A percentile compares a stretch with the other conserved stretches of the same genome.
phyloP scores from a whole-genome alignment of 2,113 vertebrate species.

The Chloroceryle aenea region DNA sequence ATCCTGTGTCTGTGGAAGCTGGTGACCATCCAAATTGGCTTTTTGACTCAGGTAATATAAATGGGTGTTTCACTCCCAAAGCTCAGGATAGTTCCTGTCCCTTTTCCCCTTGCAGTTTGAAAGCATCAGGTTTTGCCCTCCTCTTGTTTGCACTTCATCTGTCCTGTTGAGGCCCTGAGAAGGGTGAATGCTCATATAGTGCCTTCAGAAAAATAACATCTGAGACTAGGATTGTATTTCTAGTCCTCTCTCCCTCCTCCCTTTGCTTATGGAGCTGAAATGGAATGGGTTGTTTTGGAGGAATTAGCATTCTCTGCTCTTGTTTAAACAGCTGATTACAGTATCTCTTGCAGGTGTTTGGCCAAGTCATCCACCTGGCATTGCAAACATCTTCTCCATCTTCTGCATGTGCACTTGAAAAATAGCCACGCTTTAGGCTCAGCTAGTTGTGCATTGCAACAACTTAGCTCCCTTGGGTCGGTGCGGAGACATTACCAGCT shows the following conservation, averaged over 20 bases:
- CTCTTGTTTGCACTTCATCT: background rate
- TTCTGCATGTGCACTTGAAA: background rate
- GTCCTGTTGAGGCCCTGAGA: background rate
- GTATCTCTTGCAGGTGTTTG: background rate
- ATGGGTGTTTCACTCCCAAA: background rate
- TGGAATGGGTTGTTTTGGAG: background rate
- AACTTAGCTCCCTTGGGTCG: background rate
- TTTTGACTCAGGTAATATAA: background rate
- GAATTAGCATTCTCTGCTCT: background rate
- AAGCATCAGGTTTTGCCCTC: background rate
- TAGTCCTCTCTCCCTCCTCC: background rate
- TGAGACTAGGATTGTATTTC: background rate
- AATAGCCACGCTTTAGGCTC: background rate
- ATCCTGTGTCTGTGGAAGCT: background rate
- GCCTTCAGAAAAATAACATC: background rate
- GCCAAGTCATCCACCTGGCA: background rate
- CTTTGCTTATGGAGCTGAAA: background rate
- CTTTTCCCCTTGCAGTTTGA: background rate
- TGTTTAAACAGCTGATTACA: background rate
- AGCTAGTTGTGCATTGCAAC: background rate
- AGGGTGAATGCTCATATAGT: background rate
- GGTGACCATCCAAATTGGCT: background rate
- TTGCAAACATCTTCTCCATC: background rate
- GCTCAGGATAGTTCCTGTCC: background rate
- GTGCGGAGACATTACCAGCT: background rate